Conservation (phyloP, 2,888 invertebrate genomes). For the Drosophila anomalipes region DNA sequence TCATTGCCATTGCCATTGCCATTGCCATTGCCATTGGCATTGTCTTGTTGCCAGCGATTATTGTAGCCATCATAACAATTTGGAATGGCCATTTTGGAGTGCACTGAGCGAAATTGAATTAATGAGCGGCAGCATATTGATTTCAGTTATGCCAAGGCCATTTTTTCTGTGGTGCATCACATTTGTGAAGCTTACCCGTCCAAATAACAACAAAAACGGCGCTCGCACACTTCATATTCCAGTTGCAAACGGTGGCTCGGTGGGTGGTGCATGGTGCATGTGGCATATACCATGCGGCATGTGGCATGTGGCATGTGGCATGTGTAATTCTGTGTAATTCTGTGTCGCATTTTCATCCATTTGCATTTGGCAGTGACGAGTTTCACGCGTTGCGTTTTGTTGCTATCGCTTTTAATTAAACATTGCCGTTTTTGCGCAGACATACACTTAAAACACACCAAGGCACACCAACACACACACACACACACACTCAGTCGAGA, state of each 20-base stretch:
- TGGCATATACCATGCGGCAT: neutral
- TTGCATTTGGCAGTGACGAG: conserved; percentile 36
- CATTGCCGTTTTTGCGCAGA: conserved; percentile 50
- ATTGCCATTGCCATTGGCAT: conserved; percentile 31
- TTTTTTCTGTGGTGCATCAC: conserved; percentile 8
- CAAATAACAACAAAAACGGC: neutral
- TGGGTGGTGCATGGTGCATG: neutral
- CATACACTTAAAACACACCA: conserved; percentile 36
- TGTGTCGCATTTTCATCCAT: conserved; percentile 26
- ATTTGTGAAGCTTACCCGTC: neutral
- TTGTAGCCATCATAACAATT: conserved; percentile 17
- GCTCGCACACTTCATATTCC: neutral
- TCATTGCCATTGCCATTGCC: conserved; percentile 21
- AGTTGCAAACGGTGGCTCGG: neutral
- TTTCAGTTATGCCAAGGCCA: conserved; percentile 6
- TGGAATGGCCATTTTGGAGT: neutral
- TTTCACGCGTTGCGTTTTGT: conserved; percentile 53
- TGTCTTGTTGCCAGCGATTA: conserved; percentile 25
- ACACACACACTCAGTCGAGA: conserved; percentile 14
- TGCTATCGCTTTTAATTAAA: conserved; percentile 63
- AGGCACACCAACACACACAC: conserved; percentile 11
- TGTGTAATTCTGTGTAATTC: conserved; percentile 36
- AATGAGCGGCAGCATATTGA: conserved; percentile 29
- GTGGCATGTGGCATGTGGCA: no score
- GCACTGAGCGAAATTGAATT: conserved; percentile 14